Conservation (phyloP, 2,888 invertebrate genomes). For the Cordilura impudica region DNA sequence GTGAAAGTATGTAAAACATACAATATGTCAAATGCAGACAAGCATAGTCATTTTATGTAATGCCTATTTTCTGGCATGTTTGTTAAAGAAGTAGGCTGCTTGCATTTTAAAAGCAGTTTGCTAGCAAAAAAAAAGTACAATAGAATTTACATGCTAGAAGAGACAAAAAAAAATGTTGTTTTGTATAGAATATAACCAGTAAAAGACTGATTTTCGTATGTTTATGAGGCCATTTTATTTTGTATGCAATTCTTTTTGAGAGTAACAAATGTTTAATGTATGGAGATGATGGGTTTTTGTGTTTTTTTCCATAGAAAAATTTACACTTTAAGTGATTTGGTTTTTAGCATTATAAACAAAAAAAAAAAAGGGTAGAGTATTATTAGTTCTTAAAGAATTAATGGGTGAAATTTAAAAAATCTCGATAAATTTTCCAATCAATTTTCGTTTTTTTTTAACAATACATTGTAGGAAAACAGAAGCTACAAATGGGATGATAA, state of each 20-base stretch:
- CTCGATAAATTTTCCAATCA: too few relatives aligned
- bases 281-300: not conserved
- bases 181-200: not conserved
- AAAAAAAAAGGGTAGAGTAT: not conserved
- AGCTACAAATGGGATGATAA: too few relatives aligned
- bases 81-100: constrained; percentile 50
- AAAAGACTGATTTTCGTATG: constrained; percentile 27
- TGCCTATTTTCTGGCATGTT: constrained; percentile 54
- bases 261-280: not conserved
- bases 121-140: constrained; percentile 20
- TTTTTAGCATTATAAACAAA: not conserved
- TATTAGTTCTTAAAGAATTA: too few relatives aligned
- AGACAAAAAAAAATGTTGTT: constrained; percentile 26
- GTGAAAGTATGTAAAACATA: constrained; percentile 25
- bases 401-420: too few relatives aligned
- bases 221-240: constrained; percentile 35
- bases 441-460: too few relatives aligned
- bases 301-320: not conserved
- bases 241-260: constrained; percentile 13
- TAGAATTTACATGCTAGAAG: constrained; percentile 3
- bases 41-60: constrained; percentile 56
- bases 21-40: constrained; percentile 60
- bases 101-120: constrained; percentile 36
- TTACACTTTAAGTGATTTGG: constrained; percentile 9
- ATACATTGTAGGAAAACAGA: too few relatives aligned